Base-by-base conservation (phyloP, 1,140 invertebrate genomes). In the Apocrypta bakeri region DNA sequence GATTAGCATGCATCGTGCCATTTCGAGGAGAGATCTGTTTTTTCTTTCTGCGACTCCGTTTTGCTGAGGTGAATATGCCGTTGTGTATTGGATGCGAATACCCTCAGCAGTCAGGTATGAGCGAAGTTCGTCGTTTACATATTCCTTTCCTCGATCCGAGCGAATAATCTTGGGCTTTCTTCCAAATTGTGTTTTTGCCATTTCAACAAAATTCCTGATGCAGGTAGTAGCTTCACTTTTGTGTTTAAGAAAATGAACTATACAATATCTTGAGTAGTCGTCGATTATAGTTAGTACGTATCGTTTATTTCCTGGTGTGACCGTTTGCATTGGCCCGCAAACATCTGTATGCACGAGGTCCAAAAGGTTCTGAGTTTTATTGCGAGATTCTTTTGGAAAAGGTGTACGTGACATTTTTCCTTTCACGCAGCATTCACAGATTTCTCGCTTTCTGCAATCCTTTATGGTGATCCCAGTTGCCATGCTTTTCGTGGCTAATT, bases 221-320 rank as follows among this genome's bases (percentile, higher is more conserved):
- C 64, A 40, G 24, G 27, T 66, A n/a, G 40, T 14, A 31, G 90
- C 42, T 31, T 91, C 86, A 73, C 72, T 85, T 86, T 92, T 93
- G 2, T 86, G 84, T 63, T 88, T 89, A n/a, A 93, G 71, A 71
- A 92, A 85, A 78, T 90, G 88, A n/a, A 91, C 86, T 81, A 86
- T 87, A 81, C 88, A 87, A 86, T 90, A 91, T 63, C 89, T 85
- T 9, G 89, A 87, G 74, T 77, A 90, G 33, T 93, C 91, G 85
- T 93, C 92, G 4, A 91, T 92, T 42, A 93, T 91, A 0, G 92
- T 91, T 1, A 92, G 33, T 42, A 91, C 89, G 82, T 92, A 93
- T 12, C 75, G 79, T 8, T 87, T 86, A 21, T 87, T 88, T 42
- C 90, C 89, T 40, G 89, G 63, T 6, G 89, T 81, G 17, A 91